Conservation (phyloP, 2,888 invertebrate species). For the Smittia sp. region DNA sequence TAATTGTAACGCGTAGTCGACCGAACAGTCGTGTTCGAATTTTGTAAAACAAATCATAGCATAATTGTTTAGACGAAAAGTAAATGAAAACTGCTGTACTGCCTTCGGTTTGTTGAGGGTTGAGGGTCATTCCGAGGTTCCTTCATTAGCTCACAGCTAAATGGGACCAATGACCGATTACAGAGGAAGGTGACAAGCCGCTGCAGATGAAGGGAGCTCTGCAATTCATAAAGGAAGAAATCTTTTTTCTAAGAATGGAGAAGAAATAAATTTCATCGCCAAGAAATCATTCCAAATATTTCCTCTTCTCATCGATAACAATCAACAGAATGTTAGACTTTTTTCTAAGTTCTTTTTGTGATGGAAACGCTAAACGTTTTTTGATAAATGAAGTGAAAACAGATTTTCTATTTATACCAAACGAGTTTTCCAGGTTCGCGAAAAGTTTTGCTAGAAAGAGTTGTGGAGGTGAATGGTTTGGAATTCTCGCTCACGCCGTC, state of each 20-base stretch:
- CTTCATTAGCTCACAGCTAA: too few relatives aligned
- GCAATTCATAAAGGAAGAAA: background rate
- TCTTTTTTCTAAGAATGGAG: background rate
- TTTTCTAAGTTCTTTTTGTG: background rate
- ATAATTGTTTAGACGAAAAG: slow-evolving; percentile 1
- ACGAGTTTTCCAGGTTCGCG: background rate
- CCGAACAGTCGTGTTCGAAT: too few relatives aligned
- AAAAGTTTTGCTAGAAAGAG: background rate
- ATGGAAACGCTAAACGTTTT: background rate
- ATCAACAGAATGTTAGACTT: slow-evolving; percentile 1
- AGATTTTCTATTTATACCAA: background rate
- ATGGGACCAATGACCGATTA: too few relatives aligned
- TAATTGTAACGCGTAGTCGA: background rate
- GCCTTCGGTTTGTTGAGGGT: too few relatives aligned
- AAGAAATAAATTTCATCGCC: background rate
- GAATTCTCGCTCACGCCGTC: too few relatives aligned
- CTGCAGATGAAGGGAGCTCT: background rate
- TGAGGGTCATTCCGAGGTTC: too few relatives aligned
- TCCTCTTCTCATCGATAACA: slow-evolving; percentile 2
- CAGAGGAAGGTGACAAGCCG: too few relatives aligned
- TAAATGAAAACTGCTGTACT: background rate
- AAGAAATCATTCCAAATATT: slow-evolving; percentile 12
- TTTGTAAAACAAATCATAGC: background rate
- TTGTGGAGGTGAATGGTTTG: too few relatives aligned
- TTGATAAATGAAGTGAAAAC: background rate